phyloP scores from a whole-genome alignment of 2,113 vertebrate species.

The Nycticryphes semicollaris region DNA sequence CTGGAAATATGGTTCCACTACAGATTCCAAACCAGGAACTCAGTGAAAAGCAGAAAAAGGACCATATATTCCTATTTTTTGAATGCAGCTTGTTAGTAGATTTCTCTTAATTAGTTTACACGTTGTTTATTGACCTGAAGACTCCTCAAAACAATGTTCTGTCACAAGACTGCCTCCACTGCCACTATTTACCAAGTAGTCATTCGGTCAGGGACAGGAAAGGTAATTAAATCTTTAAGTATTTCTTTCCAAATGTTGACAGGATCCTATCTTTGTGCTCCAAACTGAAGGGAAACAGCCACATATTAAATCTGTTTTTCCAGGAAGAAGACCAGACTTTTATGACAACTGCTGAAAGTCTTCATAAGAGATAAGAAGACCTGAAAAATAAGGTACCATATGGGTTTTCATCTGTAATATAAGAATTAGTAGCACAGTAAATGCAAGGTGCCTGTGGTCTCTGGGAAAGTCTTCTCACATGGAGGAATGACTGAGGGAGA shows the following conservation, averaged over 20 bases:
- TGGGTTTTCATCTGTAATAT: background rate
- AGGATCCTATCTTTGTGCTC: background rate
- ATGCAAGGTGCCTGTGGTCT: background rate
- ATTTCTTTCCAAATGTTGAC: background rate
- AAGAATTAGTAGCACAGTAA: background rate
- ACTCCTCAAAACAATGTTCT: background rate
- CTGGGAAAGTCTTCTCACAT: background rate
- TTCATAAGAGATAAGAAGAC: background rate
- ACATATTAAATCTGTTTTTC: background rate
- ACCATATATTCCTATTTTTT: background rate
- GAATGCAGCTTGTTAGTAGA: background rate
- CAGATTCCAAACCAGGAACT: background rate
- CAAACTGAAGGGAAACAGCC: background rate
- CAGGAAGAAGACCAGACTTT: background rate
- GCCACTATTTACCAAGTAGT: background rate
- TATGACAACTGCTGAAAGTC: background rate
- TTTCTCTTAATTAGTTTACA: background rate
- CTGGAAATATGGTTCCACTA: background rate
- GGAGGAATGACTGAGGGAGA: background rate
- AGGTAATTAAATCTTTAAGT: background rate
- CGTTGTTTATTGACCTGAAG: background rate
- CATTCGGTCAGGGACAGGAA: background rate
- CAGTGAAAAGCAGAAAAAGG: background rate
- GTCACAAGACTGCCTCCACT: background rate
- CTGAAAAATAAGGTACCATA: background rate